phyloP scores from a whole-genome alignment of 2,888 invertebrate species.

The Morpho achilles region DNA sequence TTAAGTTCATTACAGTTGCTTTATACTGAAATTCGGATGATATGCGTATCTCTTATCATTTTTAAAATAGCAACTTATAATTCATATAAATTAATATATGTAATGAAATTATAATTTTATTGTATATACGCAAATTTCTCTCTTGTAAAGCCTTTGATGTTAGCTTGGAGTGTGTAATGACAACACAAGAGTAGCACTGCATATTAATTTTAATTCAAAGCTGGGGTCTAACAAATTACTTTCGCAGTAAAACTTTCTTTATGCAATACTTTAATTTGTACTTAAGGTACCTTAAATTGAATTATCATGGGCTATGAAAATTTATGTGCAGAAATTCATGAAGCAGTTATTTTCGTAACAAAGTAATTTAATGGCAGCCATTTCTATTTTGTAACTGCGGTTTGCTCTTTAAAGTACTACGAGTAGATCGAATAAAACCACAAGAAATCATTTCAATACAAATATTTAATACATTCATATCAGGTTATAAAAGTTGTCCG shows the following conservation, averaged over 20 bases:
- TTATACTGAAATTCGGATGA: too few relatives aligned
- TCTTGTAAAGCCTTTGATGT: too few relatives aligned
- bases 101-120: too few relatives aligned
- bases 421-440: conserved; percentile 46
- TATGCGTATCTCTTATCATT: too few relatives aligned
- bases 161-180: too few relatives aligned
- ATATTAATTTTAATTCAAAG: too few relatives aligned
- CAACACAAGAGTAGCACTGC: too few relatives aligned
- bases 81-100: too few relatives aligned
- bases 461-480: conserved; percentile 57
- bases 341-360: conserved; percentile 32
- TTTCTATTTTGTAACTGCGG: conserved; percentile 29
- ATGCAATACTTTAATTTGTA: conserved; percentile 4
- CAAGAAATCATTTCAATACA: conserved; percentile 53
- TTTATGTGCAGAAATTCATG: conserved; percentile 43
- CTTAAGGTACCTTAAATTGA: conserved; percentile 3
- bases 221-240: too few relatives aligned
- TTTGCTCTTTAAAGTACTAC: conserved; percentile 30
- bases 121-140: too few relatives aligned
- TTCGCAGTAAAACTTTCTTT: background rate
- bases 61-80: too few relatives aligned
- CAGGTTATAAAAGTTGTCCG: conserved; percentile 73
- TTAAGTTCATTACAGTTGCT: too few relatives aligned
- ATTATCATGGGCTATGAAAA: conserved; percentile 43
- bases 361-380: conserved; percentile 30